Percentiles rank a stretch among this genome's conserved stretches.
Evolutionary conservation across 2,888 invertebrate species (phyloP).

Genomic region (Amphimallon solstitiale): DNA sequence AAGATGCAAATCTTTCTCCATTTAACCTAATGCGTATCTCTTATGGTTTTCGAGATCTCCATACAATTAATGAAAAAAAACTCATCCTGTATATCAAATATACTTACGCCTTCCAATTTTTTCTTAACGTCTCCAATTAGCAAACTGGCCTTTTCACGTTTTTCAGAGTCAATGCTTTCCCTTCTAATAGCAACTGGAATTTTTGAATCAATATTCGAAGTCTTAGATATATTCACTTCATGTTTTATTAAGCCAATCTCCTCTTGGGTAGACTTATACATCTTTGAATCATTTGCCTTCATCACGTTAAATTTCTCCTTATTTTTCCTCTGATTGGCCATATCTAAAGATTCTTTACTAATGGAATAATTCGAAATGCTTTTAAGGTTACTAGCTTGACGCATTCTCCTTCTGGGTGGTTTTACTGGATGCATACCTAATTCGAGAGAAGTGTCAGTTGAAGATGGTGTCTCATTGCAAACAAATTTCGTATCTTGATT

Average conservation of each 20-base stretch:
- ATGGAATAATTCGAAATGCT: neutral
- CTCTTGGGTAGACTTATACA: neutral
- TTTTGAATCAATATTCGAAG: neutral
- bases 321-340: no score
- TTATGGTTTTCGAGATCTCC: no score
- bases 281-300: no score
- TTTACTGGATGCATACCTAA: neutral
- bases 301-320: no score
- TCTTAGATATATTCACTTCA: neutral
- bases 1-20: no score
- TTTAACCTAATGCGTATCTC: no score
- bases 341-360: no score
- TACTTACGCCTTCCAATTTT: slow-evolving; percentile 13
- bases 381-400: neutral
- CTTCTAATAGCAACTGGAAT: neutral
- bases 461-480: neutral
- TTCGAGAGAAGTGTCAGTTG: neutral
- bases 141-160: neutral
- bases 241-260: neutral
- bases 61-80: no score
- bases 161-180: neutral
- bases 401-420: neutral
- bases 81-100: no score
- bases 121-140: slow-evolving; percentile 17
- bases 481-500: neutral